phyloP scores from a whole-genome alignment of 2,888 invertebrate genomes.

The Leptinotarsa juncta region DNA sequence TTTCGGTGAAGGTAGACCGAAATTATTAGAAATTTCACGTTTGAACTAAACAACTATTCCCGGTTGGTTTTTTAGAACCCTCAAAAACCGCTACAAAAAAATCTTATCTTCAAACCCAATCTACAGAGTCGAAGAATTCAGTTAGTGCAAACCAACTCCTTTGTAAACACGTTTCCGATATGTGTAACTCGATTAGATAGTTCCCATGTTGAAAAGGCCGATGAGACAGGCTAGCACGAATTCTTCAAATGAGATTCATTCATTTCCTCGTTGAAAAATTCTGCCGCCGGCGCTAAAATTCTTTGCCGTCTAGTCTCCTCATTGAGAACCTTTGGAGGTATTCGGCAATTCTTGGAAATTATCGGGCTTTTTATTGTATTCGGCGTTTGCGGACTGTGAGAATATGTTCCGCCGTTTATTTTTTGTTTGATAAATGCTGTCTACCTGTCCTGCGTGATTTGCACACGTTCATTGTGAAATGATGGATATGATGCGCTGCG shows the following conservation, averaged over 20 bases:
- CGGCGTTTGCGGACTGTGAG: conserved; percentile 17
- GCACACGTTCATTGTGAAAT: conserved; percentile 18
- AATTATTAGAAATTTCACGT: no score
- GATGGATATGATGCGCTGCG: conserved; percentile 3
- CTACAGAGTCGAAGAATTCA: conserved; percentile 24
- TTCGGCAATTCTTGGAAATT: conserved; percentile 41
- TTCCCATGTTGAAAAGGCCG: conserved; percentile 19
- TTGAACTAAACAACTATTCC: no score
- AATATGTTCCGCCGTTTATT: conserved; percentile 10
- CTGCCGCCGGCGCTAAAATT: conserved; percentile 55
- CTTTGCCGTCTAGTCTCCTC: conserved; percentile 47
- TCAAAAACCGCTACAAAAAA: not conserved
- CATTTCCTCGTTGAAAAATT: conserved; percentile 34
- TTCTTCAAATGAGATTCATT: conserved; percentile 28
- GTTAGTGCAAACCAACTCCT: conserved; percentile 22
- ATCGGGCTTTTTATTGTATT: conserved; percentile 39
- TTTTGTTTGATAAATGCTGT: conserved; percentile 17
- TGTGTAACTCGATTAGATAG: conserved; percentile 27
- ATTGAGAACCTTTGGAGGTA: conserved; percentile 42
- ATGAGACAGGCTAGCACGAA: conserved; percentile 24
- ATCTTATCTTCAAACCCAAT: conserved; percentile 14
- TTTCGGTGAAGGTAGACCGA: no score
- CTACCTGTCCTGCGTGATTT: conserved; percentile 20
- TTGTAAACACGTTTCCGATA: conserved; percentile 25
- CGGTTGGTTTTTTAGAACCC: not conserved